Percentiles rank a stretch among this genome's conserved stretches.
Evolutionary conservation across 2,113 vertebrate genomes (phyloP).

Genomic region (Cathartes aura): DNA sequence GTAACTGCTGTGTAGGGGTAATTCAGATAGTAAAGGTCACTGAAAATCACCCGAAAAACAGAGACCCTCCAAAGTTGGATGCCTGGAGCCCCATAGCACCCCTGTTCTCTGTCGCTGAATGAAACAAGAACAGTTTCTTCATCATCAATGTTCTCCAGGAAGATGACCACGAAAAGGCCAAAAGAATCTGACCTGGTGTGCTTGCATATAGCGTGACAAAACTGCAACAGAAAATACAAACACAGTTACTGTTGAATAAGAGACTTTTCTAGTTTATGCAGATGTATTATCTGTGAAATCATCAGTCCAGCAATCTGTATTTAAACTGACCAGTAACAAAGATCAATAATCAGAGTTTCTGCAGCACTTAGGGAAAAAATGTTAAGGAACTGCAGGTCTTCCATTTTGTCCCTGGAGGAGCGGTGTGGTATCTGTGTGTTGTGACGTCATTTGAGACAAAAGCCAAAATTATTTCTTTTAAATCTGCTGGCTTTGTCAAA

Average conservation of each 20-base stretch:
- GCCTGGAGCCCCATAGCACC: not conserved
- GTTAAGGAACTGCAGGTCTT: not conserved
- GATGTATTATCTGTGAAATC: not conserved
- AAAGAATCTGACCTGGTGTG: not conserved
- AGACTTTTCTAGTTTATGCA: not conserved
- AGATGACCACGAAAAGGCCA: not conserved
- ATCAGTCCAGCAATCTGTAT: not conserved
- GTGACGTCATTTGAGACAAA: not conserved
- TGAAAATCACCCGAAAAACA: not conserved
- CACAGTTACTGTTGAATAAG: not conserved
- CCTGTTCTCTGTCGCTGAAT: fast-evolving
- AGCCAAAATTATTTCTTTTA: not conserved
- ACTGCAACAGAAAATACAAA: not conserved
- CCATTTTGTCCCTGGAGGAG: not conserved
- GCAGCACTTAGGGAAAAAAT: not conserved
- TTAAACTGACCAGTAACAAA: not conserved
- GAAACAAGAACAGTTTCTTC: not conserved
- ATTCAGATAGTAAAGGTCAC: not conserved
- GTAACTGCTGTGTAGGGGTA: not conserved
- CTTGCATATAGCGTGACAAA: not conserved
- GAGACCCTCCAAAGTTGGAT: not conserved
- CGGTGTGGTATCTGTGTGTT: not conserved
- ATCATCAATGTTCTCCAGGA: not conserved
- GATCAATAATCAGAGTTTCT: not conserved
- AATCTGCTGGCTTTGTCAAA: not conserved